Percentiles rank a stretch among this genome's conserved stretches.
Conservation (phyloP, 2,888 invertebrate genomes). For the Pristionchus maxplancki region DNA sequence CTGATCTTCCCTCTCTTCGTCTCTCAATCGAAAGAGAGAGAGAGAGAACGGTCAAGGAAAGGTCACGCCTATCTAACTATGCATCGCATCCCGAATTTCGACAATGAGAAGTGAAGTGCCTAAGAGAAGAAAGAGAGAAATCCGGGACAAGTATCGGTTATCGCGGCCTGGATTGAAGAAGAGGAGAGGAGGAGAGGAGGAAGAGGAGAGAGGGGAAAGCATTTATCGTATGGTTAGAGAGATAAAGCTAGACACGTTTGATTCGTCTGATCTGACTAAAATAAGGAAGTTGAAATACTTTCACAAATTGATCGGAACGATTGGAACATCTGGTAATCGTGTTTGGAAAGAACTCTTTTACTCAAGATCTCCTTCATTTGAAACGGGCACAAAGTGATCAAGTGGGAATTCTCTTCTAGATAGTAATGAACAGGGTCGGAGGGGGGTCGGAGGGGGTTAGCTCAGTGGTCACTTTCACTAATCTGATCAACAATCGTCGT, state of each 20-base stretch:
- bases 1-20: not conserved
- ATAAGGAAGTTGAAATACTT: not conserved
- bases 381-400: not conserved
- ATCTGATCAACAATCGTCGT: conserved; percentile 33
- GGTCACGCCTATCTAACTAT: conserved; percentile 41
- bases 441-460: not conserved
- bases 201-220: not conserved
- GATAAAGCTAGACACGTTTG: not conserved
- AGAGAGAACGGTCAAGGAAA: conserved; percentile 35
- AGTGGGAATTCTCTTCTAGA: not conserved
- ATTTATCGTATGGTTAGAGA: conserved; percentile 1
- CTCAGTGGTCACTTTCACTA: conserved; percentile 18
- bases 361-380: not conserved
- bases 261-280: no score
- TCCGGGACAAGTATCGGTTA: conserved; percentile 25
- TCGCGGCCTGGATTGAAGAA: not conserved
- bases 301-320: not conserved
- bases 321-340: not conserved
- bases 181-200: not conserved
- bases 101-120: not conserved
- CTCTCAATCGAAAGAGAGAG: not conserved
- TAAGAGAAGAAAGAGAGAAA: not conserved
- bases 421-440: not conserved
- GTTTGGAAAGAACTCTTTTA: not conserved
- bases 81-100: conserved; percentile 20